phyloP scores from a whole-genome alignment of 2,888 invertebrate species.

The Diaphora mendica region DNA sequence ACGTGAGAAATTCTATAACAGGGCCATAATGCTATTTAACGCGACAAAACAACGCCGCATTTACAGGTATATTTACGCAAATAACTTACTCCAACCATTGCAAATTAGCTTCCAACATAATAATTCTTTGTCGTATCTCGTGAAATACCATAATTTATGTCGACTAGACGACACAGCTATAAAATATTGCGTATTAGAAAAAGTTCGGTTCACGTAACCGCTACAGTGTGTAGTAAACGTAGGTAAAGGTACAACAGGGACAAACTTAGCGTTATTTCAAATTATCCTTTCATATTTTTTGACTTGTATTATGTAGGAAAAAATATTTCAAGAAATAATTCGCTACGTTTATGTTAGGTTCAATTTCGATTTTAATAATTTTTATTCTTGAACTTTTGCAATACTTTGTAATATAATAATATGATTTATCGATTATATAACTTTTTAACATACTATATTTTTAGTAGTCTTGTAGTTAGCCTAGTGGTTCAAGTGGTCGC shows the following conservation, averaged over 20 bases:
- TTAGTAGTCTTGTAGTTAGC: no score
- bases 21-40: not conserved
- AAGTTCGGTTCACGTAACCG: constrained; percentile 39
- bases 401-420: no score
- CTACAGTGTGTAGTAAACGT: constrained; percentile 27
- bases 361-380: no score
- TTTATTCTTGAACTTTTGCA: not conserved
- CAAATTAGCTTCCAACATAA: constrained; percentile 14
- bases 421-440: no score
- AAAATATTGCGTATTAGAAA: constrained; percentile 29
- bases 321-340: not conserved
- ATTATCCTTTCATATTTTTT: not conserved
- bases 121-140: constrained; percentile 9
- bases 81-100: constrained; percentile 4
- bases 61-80: not conserved
- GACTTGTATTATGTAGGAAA: not conserved
- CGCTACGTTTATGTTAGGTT: not conserved
- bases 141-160: constrained; percentile 25
- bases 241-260: constrained; percentile 6
- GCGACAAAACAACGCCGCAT: not conserved
- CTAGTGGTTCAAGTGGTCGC: no score
- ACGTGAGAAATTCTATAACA: not conserved
- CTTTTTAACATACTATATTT: no score
- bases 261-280: constrained; percentile 2
- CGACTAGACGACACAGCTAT: constrained; percentile 19